Percentiles rank a stretch among this genome's conserved stretches.
phyloP scores from a whole-genome alignment of 2,888 invertebrate genomes.

The Cyclophora punctaria region DNA sequence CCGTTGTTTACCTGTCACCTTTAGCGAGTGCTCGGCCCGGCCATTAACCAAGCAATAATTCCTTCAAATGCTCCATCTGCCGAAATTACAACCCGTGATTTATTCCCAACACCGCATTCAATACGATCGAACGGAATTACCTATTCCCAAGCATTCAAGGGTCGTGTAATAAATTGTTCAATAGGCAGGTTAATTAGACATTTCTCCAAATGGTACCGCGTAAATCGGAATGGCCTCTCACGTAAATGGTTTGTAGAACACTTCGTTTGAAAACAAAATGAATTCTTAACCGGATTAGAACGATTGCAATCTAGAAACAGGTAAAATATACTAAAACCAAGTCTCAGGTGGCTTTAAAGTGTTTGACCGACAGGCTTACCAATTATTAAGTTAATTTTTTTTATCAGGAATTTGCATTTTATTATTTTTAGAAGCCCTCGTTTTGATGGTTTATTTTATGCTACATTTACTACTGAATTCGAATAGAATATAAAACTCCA shows the following conservation, averaged over 20 bases:
- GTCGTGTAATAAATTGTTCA: conserved; percentile 57
- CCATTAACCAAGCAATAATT: conserved; percentile 18
- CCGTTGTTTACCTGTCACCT: conserved; percentile 9
- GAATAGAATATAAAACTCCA: too few species aligned
- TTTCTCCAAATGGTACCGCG: conserved; percentile 51
- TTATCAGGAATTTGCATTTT: conserved; percentile 15
- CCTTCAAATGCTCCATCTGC: conserved; percentile 26
- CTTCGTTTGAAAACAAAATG: conserved; percentile 40
- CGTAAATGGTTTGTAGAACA: conserved; percentile 37
- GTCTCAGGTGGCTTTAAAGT: too few species aligned
- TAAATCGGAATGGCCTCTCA: conserved; percentile 44
- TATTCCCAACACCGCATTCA: conserved; percentile 47
- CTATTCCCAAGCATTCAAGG: conserved; percentile 38
- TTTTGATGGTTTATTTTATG: too few species aligned
- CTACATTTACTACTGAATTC: too few species aligned
- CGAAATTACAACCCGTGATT: conserved; percentile 39
- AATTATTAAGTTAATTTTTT: conserved; percentile 11
- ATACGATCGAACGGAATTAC: conserved; percentile 52
- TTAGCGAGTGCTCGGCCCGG: conserved; percentile 4
- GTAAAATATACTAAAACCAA: too few species aligned
- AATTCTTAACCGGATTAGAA: conserved; percentile 35
- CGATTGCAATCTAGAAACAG: conserved; percentile 18
- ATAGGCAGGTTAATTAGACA: conserved; percentile 68
- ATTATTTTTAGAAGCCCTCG: conserved; percentile 1
- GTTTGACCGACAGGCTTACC: conserved; percentile 2